Base-by-base conservation (phyloP, 35 echinoderm and acorn worm genomes). In the Anneissia japonica region DNA sequence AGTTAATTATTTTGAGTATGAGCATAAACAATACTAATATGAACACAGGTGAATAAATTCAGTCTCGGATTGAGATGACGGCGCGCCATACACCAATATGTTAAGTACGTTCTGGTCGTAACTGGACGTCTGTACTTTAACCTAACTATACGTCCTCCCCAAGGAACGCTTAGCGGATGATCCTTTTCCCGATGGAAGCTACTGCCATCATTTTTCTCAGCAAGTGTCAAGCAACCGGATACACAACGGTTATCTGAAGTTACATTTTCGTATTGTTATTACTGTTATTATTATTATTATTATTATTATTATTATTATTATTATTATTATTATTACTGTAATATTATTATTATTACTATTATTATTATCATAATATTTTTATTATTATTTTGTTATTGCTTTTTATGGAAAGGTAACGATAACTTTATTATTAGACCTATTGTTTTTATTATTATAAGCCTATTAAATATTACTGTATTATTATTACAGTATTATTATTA, bases 251-350 rank as follows among this genome's bases (percentile, higher is more conserved):
- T n/a, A n/a, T n/a, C n/a, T n/a, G n/a, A n/a, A n/a, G n/a, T n/a
- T n/a, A n/a, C n/a, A n/a, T n/a, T n/a, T n/a, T n/a, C n/a, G n/a
- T 64, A 64, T 64, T 64, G 28, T 64, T 64, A 64, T 64, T 64
- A 64, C 28, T 64, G 28, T 64, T 64, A 64, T 64, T 64, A 64
- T 64, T 64, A 64, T 64, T 64, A 64, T 64, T 64, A 64, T 64
- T 64, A 64, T 64, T 64, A 64, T 64, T 64, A 64, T 64, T 64
- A 64, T 64, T 64, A 64, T 64, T 64, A 64, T 64, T 64, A 64
- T 64, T 64, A 64, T 64, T 64, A 64, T 64, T 64, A 64, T 64
- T 64, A 64, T 64, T 64, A 64, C 28, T 64, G 28, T 64, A 64
- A 14, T 64, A 64, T 64, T 64, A 64, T 64, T 64, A 64, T 64